Base-by-base conservation (phyloP, 2,797 vertebrate genomes). In the Triplophysa bombifrons region DNA sequence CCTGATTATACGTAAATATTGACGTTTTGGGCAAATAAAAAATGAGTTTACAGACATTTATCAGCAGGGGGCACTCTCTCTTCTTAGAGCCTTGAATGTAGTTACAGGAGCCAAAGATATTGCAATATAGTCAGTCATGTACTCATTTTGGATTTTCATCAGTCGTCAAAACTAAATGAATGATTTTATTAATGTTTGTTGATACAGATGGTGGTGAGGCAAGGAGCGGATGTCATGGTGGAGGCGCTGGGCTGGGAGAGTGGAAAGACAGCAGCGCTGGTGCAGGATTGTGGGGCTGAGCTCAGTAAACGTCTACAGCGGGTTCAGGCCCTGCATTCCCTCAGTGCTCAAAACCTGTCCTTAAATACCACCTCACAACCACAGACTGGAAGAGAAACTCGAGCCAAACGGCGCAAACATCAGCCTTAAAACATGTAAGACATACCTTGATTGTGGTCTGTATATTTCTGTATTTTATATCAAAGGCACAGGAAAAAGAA, bases 231-330 rank as follows among this genome's bases (percentile, higher is more conserved):
- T 14, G 76, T 80, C 8, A 91, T 94, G 92, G 80, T 86, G 86
- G 76, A 85, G 71, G 86, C 91, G 13, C 86, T 95, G 67, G 86
- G 89, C 84, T 94, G 90, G 91, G 85, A 91, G 84, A 60, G 7
- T 2, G 80, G 68, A 6, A 91, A 65, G 88, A 92, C 92, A 0
- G 78, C 85, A 0, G 60, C 25, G 0, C 85, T 95, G 88, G 78
- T 93, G 68, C 86, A 90, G 83, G 89, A 90, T 84, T 94, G 93
- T 20, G 75, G 91, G 66, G 84, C 76, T 0, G 91, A 95, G 87
- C 90, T 95, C 85, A 84, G 50, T 58, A 55, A 60, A 64, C 91
- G 93, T 76, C 88, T 93, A 12, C 87, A 84, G 87, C 88, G 90
- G 86, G 83, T 92, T 78, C 91, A 91, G 86, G 86, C 90, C 9